Conservation (phyloP, 2,797 vertebrate genomes). For the Lophotriccus pileatus region DNA sequence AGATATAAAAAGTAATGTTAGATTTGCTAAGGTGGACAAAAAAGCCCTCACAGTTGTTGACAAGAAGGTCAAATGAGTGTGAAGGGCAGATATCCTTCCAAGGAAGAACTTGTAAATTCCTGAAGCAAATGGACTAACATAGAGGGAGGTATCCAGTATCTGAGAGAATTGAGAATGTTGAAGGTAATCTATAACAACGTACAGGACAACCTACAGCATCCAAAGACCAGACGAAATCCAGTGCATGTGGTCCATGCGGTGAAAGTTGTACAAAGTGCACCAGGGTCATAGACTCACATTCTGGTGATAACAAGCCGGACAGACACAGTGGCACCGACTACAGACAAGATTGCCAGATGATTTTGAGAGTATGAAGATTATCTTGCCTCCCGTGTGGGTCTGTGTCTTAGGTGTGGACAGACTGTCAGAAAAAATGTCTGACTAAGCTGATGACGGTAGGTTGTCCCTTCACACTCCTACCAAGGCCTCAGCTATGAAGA, state of each 20-base stretch:
- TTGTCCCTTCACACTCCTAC: neutral
- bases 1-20: neutral
- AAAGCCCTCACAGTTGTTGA: fast-evolving
- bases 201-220: neutral
- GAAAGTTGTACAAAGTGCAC: neutral
- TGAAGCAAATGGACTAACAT: fast-evolving
- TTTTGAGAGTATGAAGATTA: neutral
- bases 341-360: neutral
- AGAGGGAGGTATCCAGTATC: neutral
- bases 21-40: neutral
- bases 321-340: neutral
- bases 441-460: neutral
- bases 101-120: neutral
- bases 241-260: fast-evolving
- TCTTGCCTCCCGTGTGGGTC: neutral
- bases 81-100: neutral
- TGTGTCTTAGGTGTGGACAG: neutral
- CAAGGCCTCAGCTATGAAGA: neutral
- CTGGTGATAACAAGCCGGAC: neutral
- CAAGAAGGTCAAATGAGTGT: neutral
- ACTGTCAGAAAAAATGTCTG: neutral
- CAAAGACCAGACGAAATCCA: neutral
- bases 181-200: neutral
- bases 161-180: neutral
- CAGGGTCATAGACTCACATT: too few species aligned